These are phyloP conservation scores for Biston betularia DNA, from an alignment of 2,888 invertebrate species.

Conservation along the genomic window DNA sequence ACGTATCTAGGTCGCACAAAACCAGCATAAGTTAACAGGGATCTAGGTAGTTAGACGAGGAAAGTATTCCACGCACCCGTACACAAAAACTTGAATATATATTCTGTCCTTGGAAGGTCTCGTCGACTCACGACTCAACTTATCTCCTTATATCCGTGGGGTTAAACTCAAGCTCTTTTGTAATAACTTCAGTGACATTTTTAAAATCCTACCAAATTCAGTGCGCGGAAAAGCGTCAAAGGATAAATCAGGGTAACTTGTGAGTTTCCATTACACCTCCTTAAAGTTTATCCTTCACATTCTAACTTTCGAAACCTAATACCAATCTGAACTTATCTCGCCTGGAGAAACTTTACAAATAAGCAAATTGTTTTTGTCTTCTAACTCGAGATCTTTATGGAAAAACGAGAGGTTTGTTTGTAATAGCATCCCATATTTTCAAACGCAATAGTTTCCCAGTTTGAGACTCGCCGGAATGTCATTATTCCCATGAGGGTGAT, in stretches of 20 bases:
- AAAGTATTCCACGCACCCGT: conserved; percentile 45
- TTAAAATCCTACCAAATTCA: conserved; percentile 31
- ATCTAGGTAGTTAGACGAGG: conserved; percentile 32
- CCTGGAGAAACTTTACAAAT: conserved; percentile 23
- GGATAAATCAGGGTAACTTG: conserved; percentile 29
- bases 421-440: conserved; percentile 33
- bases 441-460: conserved; percentile 39
- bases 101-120: conserved; percentile 42
- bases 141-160: conserved; percentile 36
- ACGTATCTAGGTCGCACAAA: conserved; percentile 32
- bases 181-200: conserved; percentile 34
- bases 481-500: conserved; percentile 47
- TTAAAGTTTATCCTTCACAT: conserved; percentile 26
- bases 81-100: conserved; percentile 56
- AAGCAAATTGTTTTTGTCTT: conserved; percentile 30
- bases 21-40: conserved; percentile 26
- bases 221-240: conserved; percentile 23
- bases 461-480: conserved; percentile 38
- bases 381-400: conserved; percentile 22
- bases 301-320: conserved; percentile 27
- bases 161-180: conserved; percentile 26
- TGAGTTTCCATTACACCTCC: conserved; percentile 28
- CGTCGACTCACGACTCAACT: conserved; percentile 24
- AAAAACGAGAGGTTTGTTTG: conserved; percentile 21
- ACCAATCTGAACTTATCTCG: conserved; percentile 21